Evolutionary conservation across 2,113 vertebrate genomes (phyloP).

Genomic region (Mesitornis unicolor): DNA sequence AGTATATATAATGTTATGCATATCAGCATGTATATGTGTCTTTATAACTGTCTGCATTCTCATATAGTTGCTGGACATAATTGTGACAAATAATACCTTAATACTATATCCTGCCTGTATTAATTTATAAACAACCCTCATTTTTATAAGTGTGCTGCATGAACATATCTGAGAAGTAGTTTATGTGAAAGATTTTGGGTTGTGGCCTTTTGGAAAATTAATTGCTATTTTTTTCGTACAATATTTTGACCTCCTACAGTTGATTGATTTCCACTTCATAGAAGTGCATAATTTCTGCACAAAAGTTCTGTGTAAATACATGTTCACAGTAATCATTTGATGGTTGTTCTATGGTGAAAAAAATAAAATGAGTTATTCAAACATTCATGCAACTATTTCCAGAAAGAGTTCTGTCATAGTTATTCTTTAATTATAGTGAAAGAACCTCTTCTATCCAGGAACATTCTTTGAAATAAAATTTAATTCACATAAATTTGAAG

Average conservation of each 20-base stretch:
- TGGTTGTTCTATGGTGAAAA: background rate
- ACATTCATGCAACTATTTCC: background rate
- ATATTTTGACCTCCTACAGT: background rate
- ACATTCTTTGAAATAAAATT: background rate
- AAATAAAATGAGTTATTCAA: background rate
- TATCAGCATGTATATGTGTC: background rate
- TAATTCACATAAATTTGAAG: background rate
- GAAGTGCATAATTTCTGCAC: background rate
- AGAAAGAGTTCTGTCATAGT: background rate
- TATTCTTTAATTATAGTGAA: background rate
- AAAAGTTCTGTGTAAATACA: background rate
- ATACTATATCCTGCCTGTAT: background rate
- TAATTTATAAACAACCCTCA: background rate
- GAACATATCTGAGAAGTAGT: background rate
- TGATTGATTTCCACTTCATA: background rate
- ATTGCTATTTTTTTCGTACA: background rate
- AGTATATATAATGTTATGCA: background rate
- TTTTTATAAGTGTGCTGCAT: background rate
- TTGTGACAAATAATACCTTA: background rate
- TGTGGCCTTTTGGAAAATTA: background rate
- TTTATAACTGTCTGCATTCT: background rate
- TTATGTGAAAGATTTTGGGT: background rate
- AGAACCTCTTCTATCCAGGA: background rate
- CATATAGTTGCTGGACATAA: background rate
- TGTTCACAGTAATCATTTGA: background rate